A percentile compares a stretch with the other conserved stretches of the same genome.
Evolutionary conservation across 1,140 invertebrate species (phyloP).

Genomic region (Hetaerina americana): DNA sequence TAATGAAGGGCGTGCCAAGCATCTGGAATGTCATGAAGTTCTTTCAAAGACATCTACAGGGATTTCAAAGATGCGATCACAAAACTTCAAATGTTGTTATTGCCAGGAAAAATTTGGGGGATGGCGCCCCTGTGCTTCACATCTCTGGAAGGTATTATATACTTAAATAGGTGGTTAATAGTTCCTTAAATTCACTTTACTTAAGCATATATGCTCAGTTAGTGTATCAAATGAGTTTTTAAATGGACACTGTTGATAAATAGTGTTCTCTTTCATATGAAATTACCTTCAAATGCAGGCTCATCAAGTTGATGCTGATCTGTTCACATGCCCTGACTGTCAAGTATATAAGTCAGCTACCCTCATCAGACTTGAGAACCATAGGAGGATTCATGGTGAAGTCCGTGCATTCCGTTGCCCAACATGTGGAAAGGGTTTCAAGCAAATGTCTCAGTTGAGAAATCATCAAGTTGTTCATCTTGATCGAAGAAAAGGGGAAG

Average conservation of each 20-base stretch:
- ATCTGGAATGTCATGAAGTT: slow-evolving; percentile 34
- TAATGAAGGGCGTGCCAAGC: slow-evolving; percentile 31
- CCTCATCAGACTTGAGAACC: slow-evolving; percentile 37
- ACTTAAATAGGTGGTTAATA: too few relatives aligned
- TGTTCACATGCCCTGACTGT: slow-evolving; percentile 48
- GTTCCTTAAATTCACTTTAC: too few relatives aligned
- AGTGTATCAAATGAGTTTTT: too few relatives aligned
- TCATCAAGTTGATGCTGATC: slow-evolving; percentile 38
- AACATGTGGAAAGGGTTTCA: slow-evolving; percentile 47
- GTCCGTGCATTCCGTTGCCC: slow-evolving; percentile 40
- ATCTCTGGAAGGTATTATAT: slow-evolving; percentile 43
- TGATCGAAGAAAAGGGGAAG: slow-evolving; percentile 28
- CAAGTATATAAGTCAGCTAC: slow-evolving; percentile 38
- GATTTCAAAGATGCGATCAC: not conserved
- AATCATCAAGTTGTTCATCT: slow-evolving; percentile 45
- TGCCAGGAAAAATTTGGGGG: slow-evolving; percentile 36
- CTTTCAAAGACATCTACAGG: slow-evolving; percentile 23
- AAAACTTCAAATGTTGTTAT: slow-evolving; percentile 26
- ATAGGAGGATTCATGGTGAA: slow-evolving; percentile 47
- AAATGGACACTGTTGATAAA: too few relatives aligned
- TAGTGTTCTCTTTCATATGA: not conserved
- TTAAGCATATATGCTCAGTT: too few relatives aligned
- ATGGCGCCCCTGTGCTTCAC: slow-evolving; percentile 47
- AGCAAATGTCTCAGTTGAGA: slow-evolving; percentile 45
- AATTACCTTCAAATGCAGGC: slow-evolving; percentile 3